phyloP scores from a whole-genome alignment of 2,797 vertebrate genomes.

The Arremon aurantiirostris region DNA sequence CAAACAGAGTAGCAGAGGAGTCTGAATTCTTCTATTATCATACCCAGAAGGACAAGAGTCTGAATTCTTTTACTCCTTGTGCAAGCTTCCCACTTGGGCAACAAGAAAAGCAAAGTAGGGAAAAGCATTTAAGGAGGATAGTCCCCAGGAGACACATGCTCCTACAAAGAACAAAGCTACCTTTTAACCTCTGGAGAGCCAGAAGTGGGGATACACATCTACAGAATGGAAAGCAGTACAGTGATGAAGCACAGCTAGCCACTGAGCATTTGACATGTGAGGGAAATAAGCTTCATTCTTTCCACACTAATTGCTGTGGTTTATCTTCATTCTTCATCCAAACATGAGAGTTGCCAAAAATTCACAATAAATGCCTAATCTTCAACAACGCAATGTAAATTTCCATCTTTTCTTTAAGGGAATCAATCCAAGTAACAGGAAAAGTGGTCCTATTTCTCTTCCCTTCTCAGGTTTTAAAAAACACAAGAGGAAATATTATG shows the following conservation, averaged over 20 bases:
- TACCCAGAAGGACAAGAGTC: background rate
- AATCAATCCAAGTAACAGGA: background rate
- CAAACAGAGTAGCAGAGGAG: background rate
- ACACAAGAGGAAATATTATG: background rate
- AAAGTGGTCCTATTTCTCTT: background rate
- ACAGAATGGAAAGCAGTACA: background rate
- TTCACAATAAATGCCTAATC: background rate
- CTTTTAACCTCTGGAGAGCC: background rate
- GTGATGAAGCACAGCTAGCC: background rate
- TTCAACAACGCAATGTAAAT: background rate
- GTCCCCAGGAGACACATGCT: background rate
- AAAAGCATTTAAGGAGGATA: background rate
- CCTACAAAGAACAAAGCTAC: background rate
- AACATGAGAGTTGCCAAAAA: background rate
- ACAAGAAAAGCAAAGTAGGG: background rate
- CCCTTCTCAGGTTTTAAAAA: background rate
- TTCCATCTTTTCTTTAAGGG: background rate
- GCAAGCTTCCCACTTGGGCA: background rate
- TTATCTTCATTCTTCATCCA: background rate
- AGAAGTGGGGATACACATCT: background rate
- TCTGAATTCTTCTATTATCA: background rate
- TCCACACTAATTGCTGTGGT: background rate
- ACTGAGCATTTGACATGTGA: background rate
- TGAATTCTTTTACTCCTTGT: background rate
- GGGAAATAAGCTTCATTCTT: background rate